These are phyloP conservation scores for Daboia siamensis DNA, from an alignment of 2,113 vertebrate genomes.

Conservation along the genomic window DNA sequence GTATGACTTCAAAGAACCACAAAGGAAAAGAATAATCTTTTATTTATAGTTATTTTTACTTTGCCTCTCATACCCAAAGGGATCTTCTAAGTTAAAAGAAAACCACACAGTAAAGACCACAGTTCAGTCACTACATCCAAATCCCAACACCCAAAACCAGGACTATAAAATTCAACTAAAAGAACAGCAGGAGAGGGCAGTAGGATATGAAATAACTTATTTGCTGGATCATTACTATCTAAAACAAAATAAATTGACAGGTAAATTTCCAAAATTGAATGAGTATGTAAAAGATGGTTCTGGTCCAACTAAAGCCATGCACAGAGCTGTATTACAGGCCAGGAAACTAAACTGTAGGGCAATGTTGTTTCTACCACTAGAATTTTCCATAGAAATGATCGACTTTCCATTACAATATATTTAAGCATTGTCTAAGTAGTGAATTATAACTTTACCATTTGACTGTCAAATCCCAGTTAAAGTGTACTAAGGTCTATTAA, in stretches of 20 bases:
- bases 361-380: not conserved
- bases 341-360: not conserved
- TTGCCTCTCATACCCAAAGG: not conserved
- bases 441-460: not conserved
- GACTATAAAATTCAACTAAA: constrained; percentile 11
- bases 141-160: not conserved
- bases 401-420: not conserved
- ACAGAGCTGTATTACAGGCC: not conserved
- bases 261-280: not conserved
- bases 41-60: not conserved
- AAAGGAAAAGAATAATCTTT: not conserved
- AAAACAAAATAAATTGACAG: not conserved
- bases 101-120: not conserved
- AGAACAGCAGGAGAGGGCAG: not conserved
- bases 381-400: not conserved
- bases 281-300: not conserved
- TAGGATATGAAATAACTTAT: not conserved
- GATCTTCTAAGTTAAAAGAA: not conserved
- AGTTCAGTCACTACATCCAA: not conserved
- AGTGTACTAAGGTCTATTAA: not conserved
- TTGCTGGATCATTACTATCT: not conserved
- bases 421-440: not conserved
- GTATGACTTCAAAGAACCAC: not conserved
- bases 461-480: not conserved
- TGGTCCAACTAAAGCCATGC: not conserved